Percentiles rank a stretch among this genome's conserved stretches.
Evolutionary conservation across 2,797 vertebrate genomes (phyloP).

Genomic region (Florisuga fusca): DNA sequence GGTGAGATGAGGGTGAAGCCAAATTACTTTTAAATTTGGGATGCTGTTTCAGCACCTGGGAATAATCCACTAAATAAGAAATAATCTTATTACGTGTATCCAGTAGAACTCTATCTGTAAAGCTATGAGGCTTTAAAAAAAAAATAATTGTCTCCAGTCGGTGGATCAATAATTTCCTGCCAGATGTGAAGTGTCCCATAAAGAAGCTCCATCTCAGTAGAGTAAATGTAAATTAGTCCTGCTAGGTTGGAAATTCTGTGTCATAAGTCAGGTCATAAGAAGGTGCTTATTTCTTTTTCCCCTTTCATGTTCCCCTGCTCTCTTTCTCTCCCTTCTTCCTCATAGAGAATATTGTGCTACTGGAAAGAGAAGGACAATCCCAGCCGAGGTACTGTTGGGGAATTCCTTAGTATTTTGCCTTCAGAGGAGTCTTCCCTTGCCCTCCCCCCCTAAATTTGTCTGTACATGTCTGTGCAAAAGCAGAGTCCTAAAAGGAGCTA

Average conservation of each 20-base stretch:
- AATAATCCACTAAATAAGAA: conserved; percentile 59
- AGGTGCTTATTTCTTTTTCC: not conserved
- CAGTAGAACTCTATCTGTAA: conserved; percentile 27
- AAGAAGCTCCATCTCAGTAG: conserved; percentile 11
- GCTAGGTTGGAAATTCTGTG: conserved; percentile 22
- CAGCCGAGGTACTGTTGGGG: not conserved
- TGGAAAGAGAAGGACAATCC: not conserved
- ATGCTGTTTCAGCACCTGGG: conserved; percentile 21
- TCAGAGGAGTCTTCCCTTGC: not conserved
- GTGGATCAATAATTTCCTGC: conserved; percentile 36
- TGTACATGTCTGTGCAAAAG: fast-evolving
- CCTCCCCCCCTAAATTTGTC: fast-evolving
- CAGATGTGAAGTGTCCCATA: conserved; percentile 21
- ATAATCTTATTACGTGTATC: not conserved
- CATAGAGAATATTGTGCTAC: not conserved
- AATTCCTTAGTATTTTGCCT: not conserved
- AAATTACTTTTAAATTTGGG: conserved; percentile 58
- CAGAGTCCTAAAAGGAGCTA: not conserved
- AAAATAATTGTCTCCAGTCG: conserved; percentile 16
- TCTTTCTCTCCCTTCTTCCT: not conserved
- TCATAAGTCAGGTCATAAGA: not conserved
- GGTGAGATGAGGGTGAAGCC: not conserved
- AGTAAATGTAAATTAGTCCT: conserved; percentile 35
- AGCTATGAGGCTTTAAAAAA: conserved; percentile 15
- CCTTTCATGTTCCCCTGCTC: not conserved